These are phyloP conservation scores for Felis chaus DNA, from an alignment of 2,113 vertebrate species.

Conservation along the genomic window DNA sequence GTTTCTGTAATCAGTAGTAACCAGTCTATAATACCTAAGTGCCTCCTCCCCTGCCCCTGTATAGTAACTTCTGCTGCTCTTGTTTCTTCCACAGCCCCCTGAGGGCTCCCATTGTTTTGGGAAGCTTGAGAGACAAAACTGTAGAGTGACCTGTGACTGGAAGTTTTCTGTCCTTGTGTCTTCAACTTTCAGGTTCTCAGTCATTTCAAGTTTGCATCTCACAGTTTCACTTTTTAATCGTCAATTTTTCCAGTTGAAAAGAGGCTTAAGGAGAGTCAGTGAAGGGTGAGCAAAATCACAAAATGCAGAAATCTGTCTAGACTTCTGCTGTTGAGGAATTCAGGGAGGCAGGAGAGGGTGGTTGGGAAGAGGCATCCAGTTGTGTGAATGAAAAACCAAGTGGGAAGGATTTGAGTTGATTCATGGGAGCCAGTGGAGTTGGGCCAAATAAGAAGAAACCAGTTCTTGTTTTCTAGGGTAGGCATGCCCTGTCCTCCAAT, in stretches of 20 bases:
- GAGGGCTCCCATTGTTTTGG: neutral
- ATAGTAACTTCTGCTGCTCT: neutral
- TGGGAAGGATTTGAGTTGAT: neutral
- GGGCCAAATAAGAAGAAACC: neutral
- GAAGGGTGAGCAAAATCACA: neutral
- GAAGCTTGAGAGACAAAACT: neutral
- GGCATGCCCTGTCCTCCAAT: neutral
- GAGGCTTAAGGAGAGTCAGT: neutral
- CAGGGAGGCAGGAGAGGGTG: neutral
- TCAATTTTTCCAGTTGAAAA: neutral
- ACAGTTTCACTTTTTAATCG: neutral
- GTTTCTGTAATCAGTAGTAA: neutral
- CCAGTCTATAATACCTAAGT: rapidly evolving
- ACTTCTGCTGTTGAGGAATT: neutral
- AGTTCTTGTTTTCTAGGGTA: neutral
- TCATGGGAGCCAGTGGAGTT: neutral
- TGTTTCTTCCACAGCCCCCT: neutral
- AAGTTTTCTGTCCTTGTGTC: neutral
- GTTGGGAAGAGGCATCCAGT: neutral
- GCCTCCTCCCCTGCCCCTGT: neutral
- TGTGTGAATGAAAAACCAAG: neutral
- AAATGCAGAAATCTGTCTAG: neutral
- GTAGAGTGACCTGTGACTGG: neutral
- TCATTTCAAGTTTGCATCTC: neutral
- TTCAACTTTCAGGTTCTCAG: neutral